Evolutionary conservation across 2,113 vertebrate genomes (phyloP).

Genomic region (Zosterops borbonicus): DNA sequence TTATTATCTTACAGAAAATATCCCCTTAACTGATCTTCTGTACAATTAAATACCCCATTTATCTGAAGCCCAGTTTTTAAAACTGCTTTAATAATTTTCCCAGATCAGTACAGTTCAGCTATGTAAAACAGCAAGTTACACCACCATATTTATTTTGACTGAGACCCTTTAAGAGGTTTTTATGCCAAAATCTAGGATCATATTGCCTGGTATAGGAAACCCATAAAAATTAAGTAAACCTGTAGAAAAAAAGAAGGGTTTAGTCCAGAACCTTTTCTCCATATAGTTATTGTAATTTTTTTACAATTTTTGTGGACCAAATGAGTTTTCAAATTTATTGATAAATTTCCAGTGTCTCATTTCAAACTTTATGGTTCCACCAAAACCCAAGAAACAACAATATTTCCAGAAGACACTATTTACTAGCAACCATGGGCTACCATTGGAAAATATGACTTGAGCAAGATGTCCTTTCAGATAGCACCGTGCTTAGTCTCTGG

Average conservation of each 20-base stretch:
- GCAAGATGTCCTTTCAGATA: background rate
- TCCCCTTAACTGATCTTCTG: background rate
- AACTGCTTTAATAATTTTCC: background rate
- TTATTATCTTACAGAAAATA: background rate
- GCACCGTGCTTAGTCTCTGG: background rate
- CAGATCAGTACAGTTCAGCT: background rate
- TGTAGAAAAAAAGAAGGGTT: background rate
- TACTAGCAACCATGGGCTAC: background rate
- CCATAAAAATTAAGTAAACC: background rate
- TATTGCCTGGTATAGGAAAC: background rate
- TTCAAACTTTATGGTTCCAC: background rate
- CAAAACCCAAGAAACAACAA: slow-evolving; percentile 4
- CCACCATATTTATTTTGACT: background rate
- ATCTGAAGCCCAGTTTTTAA: background rate
- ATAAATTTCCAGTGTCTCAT: background rate
- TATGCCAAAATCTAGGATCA: background rate
- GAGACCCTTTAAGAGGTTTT: background rate
- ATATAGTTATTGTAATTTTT: background rate
- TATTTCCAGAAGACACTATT: background rate
- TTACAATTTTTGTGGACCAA: background rate
- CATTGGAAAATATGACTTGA: background rate
- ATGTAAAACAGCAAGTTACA: background rate
- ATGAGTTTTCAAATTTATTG: background rate
- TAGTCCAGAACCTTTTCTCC: background rate
- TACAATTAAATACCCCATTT: background rate